Base-by-base conservation (phyloP, 1,140 invertebrate genomes). In the Camponotus floridanus region DNA sequence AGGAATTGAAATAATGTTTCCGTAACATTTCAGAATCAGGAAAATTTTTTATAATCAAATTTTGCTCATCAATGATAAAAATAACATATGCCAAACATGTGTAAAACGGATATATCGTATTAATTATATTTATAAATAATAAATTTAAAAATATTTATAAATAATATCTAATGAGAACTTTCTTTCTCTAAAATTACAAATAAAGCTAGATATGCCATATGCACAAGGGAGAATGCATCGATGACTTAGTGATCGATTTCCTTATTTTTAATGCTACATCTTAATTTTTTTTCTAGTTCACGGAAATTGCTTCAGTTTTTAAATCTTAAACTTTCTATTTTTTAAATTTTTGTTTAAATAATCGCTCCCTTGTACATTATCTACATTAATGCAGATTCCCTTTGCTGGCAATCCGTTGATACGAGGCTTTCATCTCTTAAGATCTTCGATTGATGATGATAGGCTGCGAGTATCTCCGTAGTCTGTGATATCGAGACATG, bases 371-470 rank as follows among this genome's bases (percentile, higher is more conserved):
- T 9, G 4, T 31, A 71, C 36, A 51, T 51, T 33, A 33, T 5
- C 45, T 48, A 51, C 18, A 71, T 51, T 48, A 26, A 11, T 2
- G 45, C 26, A 15, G 21, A 18, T 55, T 51, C 8, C 31, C 31
- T 26, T n/a, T 21, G 65, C 51, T 45, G 45, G 65, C 39, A 68
- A 15, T 70, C 26, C 68, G 3, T 48, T 26, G 45, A 31, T 42
- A 36, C 0, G n/a, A 26, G 51, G 15, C 26, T 71, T 48, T 51
- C 31, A 48, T 18, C 26, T 55, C 36, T 71, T 45, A n/a, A 21
- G 45, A 71, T 73, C n/a, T 31, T 55, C 70, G n/a, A 73, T 73
- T 48, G 70, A 71, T n/a, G 45, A 73, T 73, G 70, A 73, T 73
- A 73, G 70, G 15, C 70, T 73, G 48, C 48, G n/a, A 71, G 21